Percentiles rank a stretch among this genome's conserved stretches.
phyloP scores from a whole-genome alignment of 2,888 invertebrate genomes.

The Abrostola tripartita region DNA sequence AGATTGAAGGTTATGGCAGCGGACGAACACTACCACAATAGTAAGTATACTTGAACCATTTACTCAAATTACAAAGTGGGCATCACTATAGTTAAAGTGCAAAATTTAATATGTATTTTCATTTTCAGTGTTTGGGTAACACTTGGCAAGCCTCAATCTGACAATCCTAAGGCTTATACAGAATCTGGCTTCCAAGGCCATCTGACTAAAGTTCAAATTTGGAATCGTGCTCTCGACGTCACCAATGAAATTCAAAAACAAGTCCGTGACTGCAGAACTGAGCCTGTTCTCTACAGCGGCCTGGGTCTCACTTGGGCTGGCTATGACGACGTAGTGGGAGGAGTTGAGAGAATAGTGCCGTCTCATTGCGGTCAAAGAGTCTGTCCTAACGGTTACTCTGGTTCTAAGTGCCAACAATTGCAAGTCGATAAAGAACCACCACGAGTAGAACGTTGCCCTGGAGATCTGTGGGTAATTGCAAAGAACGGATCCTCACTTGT shows the following conservation, averaged over 20 bases:
- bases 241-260: conserved; percentile 97
- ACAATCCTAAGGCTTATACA: conserved; percentile 93
- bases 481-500: conserved; percentile 97
- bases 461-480: conserved; percentile 97
- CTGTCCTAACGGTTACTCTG: conserved; percentile 96
- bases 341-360: conserved; percentile 96
- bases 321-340: conserved; percentile 95
- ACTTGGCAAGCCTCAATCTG: conserved; percentile 95
- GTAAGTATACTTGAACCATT: conserved; percentile 85
- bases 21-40: conserved; percentile 94
- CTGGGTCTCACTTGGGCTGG: conserved; percentile 97
- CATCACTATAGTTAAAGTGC: not conserved
- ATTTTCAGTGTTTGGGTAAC: conserved; percentile 95
- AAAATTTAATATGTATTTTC: not conserved
- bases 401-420: conserved; percentile 94
- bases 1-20: conserved; percentile 95
- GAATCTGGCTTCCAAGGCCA: conserved; percentile 98
- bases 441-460: conserved; percentile 96
- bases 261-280: conserved; percentile 96
- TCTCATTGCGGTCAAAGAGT: conserved; percentile 96
- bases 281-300: conserved; percentile 95
- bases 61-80: not conserved
- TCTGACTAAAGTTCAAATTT: conserved; percentile 97
- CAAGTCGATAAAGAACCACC: conserved; percentile 96
- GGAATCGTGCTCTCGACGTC: conserved; percentile 96